A percentile compares a stretch with the other conserved stretches of the same genome.
Conservation (phyloP, 1,140 invertebrate species). For the Nasonia giraulti region DNA sequence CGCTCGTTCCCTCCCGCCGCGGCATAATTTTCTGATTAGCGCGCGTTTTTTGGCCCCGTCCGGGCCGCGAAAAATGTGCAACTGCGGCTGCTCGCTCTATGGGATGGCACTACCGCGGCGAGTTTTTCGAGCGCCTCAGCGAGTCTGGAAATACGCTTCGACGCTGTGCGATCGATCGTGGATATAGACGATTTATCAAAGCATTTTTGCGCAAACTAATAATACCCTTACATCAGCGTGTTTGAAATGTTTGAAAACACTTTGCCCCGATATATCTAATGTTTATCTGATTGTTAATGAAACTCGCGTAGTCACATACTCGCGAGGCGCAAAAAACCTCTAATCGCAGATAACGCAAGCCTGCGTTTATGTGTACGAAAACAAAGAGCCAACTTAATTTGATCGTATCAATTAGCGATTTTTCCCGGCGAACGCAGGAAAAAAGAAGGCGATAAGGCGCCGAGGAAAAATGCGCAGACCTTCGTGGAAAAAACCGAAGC, state of each 20-base stretch:
- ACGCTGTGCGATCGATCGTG: not conserved
- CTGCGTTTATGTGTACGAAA: not conserved
- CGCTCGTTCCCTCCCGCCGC: not conserved
- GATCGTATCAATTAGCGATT: constrained; percentile 27
- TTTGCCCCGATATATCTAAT: not conserved
- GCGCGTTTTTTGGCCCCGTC: not conserved
- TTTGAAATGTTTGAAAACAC: not conserved
- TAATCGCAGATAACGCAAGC: constrained; percentile 1
- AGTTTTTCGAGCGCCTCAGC: too few species aligned
- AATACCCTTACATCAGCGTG: not conserved
- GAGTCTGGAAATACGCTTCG: too few species aligned
- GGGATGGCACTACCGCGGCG: too few species aligned
- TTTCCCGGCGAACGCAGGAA: not conserved
- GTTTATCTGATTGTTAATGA: constrained; percentile 1
- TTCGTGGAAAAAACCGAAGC: not conserved
- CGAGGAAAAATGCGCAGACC: not conserved
- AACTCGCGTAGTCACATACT: not conserved
- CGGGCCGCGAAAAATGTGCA: not conserved
- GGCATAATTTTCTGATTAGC: not conserved
- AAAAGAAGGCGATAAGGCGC: not conserved
- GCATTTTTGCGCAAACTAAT: not conserved
- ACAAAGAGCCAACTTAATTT: constrained; percentile 10
- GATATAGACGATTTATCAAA: not conserved
- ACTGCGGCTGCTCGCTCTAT: not conserved
- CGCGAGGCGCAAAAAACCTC: not conserved